Evolutionary conservation across 2,888 invertebrate species (phyloP).

Genomic region (Heteromurus nitidus): DNA sequence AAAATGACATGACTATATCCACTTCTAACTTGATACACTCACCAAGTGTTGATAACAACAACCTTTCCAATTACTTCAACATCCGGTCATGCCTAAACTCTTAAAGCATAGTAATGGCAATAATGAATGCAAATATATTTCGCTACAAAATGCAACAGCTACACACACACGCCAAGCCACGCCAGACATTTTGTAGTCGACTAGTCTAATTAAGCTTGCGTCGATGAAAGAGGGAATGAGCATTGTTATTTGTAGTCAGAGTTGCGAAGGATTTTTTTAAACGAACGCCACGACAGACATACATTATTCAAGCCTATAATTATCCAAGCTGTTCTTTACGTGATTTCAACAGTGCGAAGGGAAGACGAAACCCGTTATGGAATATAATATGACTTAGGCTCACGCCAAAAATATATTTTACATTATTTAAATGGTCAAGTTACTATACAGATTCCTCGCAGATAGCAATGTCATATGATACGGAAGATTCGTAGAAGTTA

Average conservation of each 20-base stretch:
- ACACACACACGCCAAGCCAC: no score
- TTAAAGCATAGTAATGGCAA: not conserved
- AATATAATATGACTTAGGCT: no score
- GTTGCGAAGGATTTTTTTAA: no score
- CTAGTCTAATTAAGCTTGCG: constrained; percentile 2
- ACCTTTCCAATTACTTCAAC: constrained; percentile 31
- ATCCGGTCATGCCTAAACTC: constrained; percentile 13
- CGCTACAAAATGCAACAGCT: constrained; percentile 7
- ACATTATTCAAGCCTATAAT: not conserved
- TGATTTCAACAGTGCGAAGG: no score
- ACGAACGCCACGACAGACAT: no score
- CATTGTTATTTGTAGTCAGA: not conserved
- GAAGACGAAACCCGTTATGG: no score
- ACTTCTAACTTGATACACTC: not conserved
- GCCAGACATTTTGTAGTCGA: no score
- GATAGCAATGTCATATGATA: no score
- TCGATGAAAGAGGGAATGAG: not conserved
- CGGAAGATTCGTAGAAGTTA: no score
- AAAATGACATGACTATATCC: not conserved
- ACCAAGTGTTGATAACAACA: constrained; percentile 15
- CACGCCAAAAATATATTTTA: no score
- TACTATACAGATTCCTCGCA: no score
- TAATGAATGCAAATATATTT: not conserved
- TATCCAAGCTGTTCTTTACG: constrained; percentile 2
- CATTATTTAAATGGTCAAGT: no score